Percentiles rank a stretch among this genome's conserved stretches.
Evolutionary conservation across 2,888 invertebrate genomes (phyloP).

Genomic region (Lithophane ornitopus): DNA sequence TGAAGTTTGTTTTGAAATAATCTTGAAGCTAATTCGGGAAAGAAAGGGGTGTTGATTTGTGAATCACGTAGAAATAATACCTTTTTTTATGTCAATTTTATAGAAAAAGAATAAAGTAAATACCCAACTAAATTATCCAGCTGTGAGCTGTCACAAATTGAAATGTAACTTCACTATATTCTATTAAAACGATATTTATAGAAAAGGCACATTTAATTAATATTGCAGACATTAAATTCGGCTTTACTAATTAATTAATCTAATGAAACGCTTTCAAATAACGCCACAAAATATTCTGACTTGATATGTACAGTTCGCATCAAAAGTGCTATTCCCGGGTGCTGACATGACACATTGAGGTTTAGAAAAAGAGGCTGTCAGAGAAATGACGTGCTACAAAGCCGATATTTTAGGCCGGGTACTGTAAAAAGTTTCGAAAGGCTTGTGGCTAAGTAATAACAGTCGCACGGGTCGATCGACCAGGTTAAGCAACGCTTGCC

Average conservation of each 20-base stretch:
- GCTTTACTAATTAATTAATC: conserved; percentile 31
- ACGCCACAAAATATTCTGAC: conserved; percentile 15
- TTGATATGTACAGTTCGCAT: conserved; percentile 14
- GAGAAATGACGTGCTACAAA: neutral
- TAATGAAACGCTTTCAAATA: conserved; percentile 31
- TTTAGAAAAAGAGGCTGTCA: neutral
- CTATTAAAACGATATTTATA: conserved; percentile 10
- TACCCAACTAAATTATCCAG: neutral
- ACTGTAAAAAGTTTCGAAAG: neutral
- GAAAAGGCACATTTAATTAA: conserved; percentile 15
- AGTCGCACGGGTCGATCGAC: too few relatives aligned
- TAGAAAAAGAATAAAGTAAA: neutral
- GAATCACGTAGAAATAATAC: too few relatives aligned
- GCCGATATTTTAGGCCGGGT: neutral
- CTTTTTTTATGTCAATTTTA: neutral
- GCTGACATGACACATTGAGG: neutral
- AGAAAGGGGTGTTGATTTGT: neutral
- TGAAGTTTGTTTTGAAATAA: neutral
- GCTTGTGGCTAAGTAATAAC: too few relatives aligned
- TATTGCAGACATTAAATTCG: conserved; percentile 30
- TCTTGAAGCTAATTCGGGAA: neutral
- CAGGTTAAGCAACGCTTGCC: too few relatives aligned
- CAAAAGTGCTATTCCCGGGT: conserved; percentile 2
- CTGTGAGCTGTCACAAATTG: neutral
- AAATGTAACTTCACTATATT: neutral